Evolutionary conservation across 2,888 invertebrate genomes (phyloP).

Genomic region (Ochlodes sylvanus): DNA sequence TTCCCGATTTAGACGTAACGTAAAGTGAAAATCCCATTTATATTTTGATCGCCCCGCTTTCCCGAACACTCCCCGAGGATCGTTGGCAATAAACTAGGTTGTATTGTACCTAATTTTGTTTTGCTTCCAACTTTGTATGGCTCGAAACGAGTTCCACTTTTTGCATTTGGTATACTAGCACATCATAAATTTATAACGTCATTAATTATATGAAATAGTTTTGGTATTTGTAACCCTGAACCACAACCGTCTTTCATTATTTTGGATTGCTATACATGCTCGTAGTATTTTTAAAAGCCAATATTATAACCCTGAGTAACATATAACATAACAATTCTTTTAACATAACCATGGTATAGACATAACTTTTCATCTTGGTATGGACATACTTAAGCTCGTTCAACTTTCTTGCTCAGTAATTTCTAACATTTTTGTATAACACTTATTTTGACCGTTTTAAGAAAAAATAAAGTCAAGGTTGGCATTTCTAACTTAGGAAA

Average conservation of each 20-base stretch:
- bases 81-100: conserved; percentile 63
- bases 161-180: conserved; percentile 64
- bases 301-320: too few species aligned
- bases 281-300: too few species aligned
- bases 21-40: conserved; percentile 67
- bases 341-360: too few species aligned
- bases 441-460: conserved; percentile 7
- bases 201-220: too few species aligned
- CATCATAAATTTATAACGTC: conserved; percentile 70
- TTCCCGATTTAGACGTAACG: conserved; percentile 54
- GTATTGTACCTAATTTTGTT: conserved; percentile 72
- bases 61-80: conserved; percentile 54
- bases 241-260: too few species aligned
- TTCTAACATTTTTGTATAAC: conserved; percentile 22
- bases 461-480: conserved; percentile 15
- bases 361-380: not conserved
- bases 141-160: conserved; percentile 64
- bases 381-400: conserved; percentile 16
- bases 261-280: too few species aligned
- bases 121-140: conserved; percentile 63
- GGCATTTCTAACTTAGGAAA: conserved; percentile 5
- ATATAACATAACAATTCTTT: too few species aligned
- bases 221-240: conserved; percentile 45
- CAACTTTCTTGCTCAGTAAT: conserved; percentile 21
- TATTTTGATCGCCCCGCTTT: conserved; percentile 64